A percentile compares a stretch with the other conserved stretches of the same genome.
These are phyloP conservation scores for Hydrozoanthus tunicans DNA, from an alignment of 64 coral and sea anemone genomes.

Conservation along the genomic window DNA sequence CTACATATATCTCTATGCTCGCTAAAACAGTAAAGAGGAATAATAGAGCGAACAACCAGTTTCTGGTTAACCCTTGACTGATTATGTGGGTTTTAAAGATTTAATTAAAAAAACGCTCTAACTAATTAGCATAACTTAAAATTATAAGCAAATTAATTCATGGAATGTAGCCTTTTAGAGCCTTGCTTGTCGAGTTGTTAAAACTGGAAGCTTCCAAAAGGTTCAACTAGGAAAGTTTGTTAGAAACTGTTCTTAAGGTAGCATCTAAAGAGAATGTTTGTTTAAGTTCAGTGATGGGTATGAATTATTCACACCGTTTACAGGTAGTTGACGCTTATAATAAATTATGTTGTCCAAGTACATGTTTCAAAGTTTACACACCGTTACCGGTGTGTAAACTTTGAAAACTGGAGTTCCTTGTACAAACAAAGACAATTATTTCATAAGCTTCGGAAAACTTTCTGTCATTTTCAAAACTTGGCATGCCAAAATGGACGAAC, in stretches of 20 bases:
- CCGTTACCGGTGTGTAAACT: not conserved
- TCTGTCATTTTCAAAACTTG: not conserved
- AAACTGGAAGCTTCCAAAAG: not conserved
- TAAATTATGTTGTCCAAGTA: not conserved
- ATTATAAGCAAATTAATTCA: too few species aligned
- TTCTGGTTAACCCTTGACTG: too few species aligned
- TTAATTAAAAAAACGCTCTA: too few species aligned
- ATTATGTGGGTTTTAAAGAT: too few species aligned
- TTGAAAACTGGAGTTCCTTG: not conserved
- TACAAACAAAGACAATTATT: not conserved
- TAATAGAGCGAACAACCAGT: too few species aligned
- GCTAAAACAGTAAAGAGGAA: too few species aligned
- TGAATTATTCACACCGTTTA: conserved; percentile 20
- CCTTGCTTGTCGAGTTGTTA: too few species aligned
- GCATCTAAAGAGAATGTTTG: not conserved
- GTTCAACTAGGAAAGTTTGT: not conserved
- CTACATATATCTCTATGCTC: too few species aligned
- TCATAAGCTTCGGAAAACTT: not conserved
- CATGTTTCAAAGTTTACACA: not conserved
- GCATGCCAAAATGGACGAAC: not conserved
- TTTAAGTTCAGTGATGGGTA: not conserved
- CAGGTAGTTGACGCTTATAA: conserved; percentile 23
- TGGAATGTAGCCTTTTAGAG: too few species aligned
- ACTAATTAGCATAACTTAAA: too few species aligned
- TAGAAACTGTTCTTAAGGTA: not conserved